These are phyloP conservation scores for Clarias gariepinus DNA, from an alignment of 2,113 vertebrate species.

Conservation along the genomic window DNA sequence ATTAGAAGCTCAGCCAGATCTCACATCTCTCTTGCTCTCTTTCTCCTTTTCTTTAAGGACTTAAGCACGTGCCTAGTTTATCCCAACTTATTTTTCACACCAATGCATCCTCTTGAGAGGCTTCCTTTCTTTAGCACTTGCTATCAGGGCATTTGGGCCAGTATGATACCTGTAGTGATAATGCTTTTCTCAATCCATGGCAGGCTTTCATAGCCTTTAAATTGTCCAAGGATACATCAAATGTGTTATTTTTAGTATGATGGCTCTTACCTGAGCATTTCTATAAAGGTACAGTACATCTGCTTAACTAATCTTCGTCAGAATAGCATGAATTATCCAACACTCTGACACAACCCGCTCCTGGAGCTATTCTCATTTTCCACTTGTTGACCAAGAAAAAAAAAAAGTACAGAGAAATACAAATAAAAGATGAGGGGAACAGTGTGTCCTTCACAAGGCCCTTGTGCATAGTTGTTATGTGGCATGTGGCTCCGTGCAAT, in stretches of 20 bases:
- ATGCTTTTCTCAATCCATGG: not conserved
- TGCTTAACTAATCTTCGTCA: not conserved
- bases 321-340: not conserved
- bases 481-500: slow-evolving; percentile 24
- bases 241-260: slow-evolving; percentile 10
- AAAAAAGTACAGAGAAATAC: not conserved
- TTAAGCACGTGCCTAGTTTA: slow-evolving; percentile 49
- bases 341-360: not conserved
- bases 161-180: slow-evolving; percentile 17
- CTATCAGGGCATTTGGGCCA: slow-evolving; percentile 28
- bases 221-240: not conserved
- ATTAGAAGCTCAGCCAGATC: slow-evolving; percentile 36
- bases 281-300: not conserved
- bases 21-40: slow-evolving; percentile 1
- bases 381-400: not conserved
- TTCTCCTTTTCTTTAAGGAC: slow-evolving; percentile 1
- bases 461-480: slow-evolving; percentile 39
- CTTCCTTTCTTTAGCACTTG: slow-evolving; percentile 19
- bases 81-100: slow-evolving; percentile 47
- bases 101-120: slow-evolving; percentile 38
- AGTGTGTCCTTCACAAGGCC: slow-evolving; percentile 44
- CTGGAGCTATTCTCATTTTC: not conserved
- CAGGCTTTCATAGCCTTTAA: not conserved
- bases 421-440: slow-evolving; percentile 16
- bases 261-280: not conserved